Evolutionary conservation across 2,113 vertebrate genomes (phyloP), one percentile per base, ranked within the genome.

Genomic region (Elaphurus davidianus): DNA sequence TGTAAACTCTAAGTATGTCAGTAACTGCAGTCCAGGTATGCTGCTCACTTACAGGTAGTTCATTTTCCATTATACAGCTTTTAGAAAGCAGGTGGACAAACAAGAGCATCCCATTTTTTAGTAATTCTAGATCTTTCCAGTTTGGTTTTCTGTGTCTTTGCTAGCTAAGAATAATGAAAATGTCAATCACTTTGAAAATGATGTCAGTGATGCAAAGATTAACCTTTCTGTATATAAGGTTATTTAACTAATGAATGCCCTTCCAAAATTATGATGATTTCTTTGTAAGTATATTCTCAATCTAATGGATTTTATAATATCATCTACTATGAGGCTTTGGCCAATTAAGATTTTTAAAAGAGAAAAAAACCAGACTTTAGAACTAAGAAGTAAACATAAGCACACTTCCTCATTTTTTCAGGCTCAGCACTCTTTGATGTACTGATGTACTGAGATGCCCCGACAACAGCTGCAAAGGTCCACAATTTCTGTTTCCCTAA

Each of bases 1-100:
- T 97, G 9, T 97, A 88, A 91, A 96, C 89, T 93, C 86, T 78
- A 93, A 96, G 50, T 82, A 64, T 40, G 30, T 91, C 82, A 59
- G n/a, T 91, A 85, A 92, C 59, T 94, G 7, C 30, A 64, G 45
- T 64, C 36, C 36, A 71, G 12, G 1, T 96, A 55, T 5, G 1
- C 67, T 95, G 79, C 90, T 96, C 82, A 81, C 84, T 97, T 91
- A 90, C 1, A 94, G 78, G 27, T 90, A 78, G 21, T 83, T 97
- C 43, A 33, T 94, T 96, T 98, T 94, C 30, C 57, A 57, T 74
- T 90, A 30, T 52, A 87, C 50, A 92, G n/a, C 85, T 60, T 98
- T 91, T 43, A 94, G 10, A 85, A 94, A 88, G 45, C 40, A 92
- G 12, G 45, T 40, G 76, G 40, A 88, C 40, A 90, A 60, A 5